These are phyloP conservation scores for Pseudomyrmex sp. DNA, from an alignment of 1,140 invertebrate genomes.

Conservation along the genomic window DNA sequence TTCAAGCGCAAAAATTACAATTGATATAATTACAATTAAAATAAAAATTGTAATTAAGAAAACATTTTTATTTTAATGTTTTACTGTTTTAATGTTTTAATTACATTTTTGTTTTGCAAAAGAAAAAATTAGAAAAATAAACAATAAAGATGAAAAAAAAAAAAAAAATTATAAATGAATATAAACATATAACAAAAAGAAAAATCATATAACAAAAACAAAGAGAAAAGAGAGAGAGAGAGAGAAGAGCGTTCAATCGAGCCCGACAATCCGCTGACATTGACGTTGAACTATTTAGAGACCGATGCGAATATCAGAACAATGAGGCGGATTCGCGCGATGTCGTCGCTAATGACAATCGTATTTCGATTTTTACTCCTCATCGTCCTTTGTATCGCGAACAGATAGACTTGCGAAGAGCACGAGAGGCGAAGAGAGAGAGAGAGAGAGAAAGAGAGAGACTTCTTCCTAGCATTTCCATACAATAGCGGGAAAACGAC, in stretches of 20 bases:
- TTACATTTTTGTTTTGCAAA: neutral
- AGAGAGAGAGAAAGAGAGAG: conserved; percentile 52
- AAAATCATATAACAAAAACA: neutral
- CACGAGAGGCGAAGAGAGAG: conserved; percentile 13
- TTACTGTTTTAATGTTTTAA: no score
- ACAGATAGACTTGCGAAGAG: conserved; percentile 10
- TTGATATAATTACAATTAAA: no score
- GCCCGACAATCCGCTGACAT: conserved; percentile 36
- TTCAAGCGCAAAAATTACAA: no score
- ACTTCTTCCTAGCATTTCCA: conserved; percentile 76
- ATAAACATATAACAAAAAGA: neutral
- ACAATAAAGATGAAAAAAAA: no score
- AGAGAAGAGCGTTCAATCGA: conserved; percentile 13
- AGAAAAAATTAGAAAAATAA: neutral
- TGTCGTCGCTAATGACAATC: conserved; percentile 32
- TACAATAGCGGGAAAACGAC: conserved; percentile 80
- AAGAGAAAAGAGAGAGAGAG: neutral
- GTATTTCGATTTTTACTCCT: conserved; percentile 46
- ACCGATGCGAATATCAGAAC: conserved; percentile 43
- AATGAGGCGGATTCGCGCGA: conserved; percentile 13
- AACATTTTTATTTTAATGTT: no score
- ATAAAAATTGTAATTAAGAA: no score
- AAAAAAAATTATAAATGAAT: no score
- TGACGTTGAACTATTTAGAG: conserved; percentile 47
- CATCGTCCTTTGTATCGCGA: conserved; percentile 33